Evolutionary conservation across 2,113 vertebrate genomes (phyloP).

Genomic region (Terrapene triunguis): DNA sequence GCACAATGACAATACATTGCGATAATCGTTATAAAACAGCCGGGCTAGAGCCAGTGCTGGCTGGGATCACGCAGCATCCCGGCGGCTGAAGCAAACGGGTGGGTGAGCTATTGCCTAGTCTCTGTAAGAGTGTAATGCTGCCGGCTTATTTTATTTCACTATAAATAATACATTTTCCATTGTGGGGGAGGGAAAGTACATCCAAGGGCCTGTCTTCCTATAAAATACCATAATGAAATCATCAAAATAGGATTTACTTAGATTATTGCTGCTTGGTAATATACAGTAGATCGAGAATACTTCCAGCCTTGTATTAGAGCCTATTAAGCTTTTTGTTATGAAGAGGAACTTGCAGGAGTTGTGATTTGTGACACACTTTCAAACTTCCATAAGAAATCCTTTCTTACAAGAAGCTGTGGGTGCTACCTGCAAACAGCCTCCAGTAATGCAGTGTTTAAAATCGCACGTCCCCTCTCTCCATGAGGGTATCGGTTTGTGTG

Average conservation of each 20-base stretch:
- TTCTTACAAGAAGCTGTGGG: background rate
- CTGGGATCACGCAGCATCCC: background rate
- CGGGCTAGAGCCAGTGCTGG: background rate
- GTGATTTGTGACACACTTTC: background rate
- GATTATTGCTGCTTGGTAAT: background rate
- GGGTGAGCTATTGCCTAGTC: background rate
- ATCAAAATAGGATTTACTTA: background rate
- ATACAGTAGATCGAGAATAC: background rate
- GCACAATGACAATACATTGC: background rate
- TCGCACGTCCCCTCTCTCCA: background rate
- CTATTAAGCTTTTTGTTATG: background rate
- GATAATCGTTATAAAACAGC: background rate
- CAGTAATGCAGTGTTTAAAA: background rate
- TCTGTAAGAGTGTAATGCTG: background rate
- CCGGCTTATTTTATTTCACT: background rate
- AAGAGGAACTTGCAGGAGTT: background rate
- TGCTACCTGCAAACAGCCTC: conserved; percentile 19
- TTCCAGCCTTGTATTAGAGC: background rate
- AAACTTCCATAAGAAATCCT: background rate
- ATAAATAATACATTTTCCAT: background rate
- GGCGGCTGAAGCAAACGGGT: fast-evolving
- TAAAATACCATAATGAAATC: no score
- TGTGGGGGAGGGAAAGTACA: fast-evolving
- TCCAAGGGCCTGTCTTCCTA: fast-evolving
- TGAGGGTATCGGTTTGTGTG: background rate